These are phyloP conservation scores for Acanthosoma haemorrhoidale DNA, from an alignment of 2,888 invertebrate genomes.

Conservation along the genomic window DNA sequence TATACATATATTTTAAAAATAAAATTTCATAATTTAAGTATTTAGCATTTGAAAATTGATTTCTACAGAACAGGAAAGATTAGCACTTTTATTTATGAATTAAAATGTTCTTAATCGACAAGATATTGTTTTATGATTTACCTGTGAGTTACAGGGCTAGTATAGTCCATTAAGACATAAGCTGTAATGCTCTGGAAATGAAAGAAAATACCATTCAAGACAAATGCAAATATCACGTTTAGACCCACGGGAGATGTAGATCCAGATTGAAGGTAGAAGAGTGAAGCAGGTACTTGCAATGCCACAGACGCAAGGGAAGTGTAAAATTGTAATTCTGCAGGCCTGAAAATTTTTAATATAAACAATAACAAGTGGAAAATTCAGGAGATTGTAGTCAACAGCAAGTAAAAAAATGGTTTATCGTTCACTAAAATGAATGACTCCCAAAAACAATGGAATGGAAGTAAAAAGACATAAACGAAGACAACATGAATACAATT, in stretches of 20 bases:
- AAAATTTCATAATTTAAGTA: too few species aligned
- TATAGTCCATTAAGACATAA: constrained; percentile 72
- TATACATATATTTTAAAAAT: too few species aligned
- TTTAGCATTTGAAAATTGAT: too few species aligned
- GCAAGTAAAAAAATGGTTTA: background rate
- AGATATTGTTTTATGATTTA: too few species aligned
- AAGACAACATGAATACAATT: too few species aligned
- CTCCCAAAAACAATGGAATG: background rate
- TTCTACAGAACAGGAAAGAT: too few species aligned
- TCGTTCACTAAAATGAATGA: too few species aligned
- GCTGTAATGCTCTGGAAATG: constrained; percentile 76
- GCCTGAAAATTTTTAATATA: constrained; percentile 49
- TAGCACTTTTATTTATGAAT: too few species aligned
- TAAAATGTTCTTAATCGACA: too few species aligned
- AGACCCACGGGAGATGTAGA: constrained; percentile 50
- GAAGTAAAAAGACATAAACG: too few species aligned
- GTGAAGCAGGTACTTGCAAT: constrained; percentile 64
- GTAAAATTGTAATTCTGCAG: constrained; percentile 73
- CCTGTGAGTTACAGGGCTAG: constrained; percentile 75
- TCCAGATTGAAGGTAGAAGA: constrained; percentile 59
- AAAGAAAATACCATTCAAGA: constrained; percentile 68
- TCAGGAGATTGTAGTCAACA: too few species aligned
- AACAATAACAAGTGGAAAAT: background rate
- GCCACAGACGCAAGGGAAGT: constrained; percentile 67
- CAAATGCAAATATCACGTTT: constrained; percentile 52